Evolutionary conservation across 1,140 invertebrate genomes (phyloP), one percentile per base, ranked within the genome.

Genomic region (Drosophila nannoptera): DNA sequence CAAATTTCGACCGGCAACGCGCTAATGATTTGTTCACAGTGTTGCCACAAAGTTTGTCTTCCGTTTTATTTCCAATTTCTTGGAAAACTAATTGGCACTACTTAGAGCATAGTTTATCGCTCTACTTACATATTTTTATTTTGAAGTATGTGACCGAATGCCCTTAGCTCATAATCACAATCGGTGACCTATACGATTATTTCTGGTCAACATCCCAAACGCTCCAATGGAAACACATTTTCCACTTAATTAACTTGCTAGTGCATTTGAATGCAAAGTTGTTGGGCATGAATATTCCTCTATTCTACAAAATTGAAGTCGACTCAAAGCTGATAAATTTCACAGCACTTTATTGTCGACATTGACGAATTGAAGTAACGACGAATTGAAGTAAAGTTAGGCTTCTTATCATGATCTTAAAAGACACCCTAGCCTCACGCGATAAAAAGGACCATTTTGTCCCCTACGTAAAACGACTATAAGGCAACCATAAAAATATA

Each of bases 401-500:
- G 12, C 61, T 43, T 53, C 61, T 69, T 69, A 69, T 69, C 61
- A 29, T 16, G 61, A 65, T 69, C 45, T 29, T 48, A 65, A 65
- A 65, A 38, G 16, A 46, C 22, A 7, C 46, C 58, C 61, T 22
- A 38, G 12, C 22, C n/a, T 6, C 4, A 43, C 4, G 2, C 22
- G 45, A 43, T 12, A 50, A 49, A 49, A 33, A 56, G 64, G 52
- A 14, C 58, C 52, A 46, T 32, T 42, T 12, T 42, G n/a, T 56
- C 7, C 33, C 55, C 9, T 35, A 32, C 31, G 55, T 52, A 46
- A 35, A 36, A 49, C 7, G 12, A 33, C 31, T n/a, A 32, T 11
- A 7, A 50, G 33, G 67, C 61, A 69, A 69, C 67, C 69, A 71
- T 67, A 71, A 53, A 71, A 71, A 53, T 38, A 46, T 11, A 35